These are phyloP conservation scores for Embiotoca jacksoni DNA, from an alignment of 2,113 vertebrate genomes.

Conservation along the genomic window DNA sequence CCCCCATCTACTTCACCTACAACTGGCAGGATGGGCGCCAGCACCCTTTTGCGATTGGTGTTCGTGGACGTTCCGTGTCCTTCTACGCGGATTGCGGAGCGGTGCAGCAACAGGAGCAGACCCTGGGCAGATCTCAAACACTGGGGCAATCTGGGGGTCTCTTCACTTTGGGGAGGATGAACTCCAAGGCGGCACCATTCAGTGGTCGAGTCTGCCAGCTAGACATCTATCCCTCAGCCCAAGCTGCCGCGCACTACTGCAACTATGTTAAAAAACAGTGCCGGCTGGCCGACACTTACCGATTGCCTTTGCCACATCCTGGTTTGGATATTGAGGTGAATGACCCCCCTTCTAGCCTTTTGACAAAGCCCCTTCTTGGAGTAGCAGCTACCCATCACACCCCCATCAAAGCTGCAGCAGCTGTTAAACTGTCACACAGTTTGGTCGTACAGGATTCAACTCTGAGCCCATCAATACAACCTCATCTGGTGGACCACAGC, in stretches of 20 bases:
- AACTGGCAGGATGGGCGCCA: conserved; percentile 89
- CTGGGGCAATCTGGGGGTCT: conserved; percentile 82
- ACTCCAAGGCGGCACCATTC: conserved; percentile 88
- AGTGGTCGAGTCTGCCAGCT: conserved; percentile 93
- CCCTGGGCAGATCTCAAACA: conserved; percentile 80
- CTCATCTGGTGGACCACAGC: conserved; percentile 48
- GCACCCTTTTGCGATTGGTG: conserved; percentile 89
- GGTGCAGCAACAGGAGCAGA: conserved; percentile 84
- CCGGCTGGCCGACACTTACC: conserved; percentile 87
- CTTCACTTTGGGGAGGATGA: conserved; percentile 93
- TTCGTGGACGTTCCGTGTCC: conserved; percentile 86
- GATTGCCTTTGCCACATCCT: conserved; percentile 73
- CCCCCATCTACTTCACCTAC: conserved; percentile 88
- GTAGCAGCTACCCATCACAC: conserved; percentile 40
- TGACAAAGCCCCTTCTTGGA: conserved; percentile 40
- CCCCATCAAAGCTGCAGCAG: conserved; percentile 30
- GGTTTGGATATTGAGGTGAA: conserved; percentile 49
- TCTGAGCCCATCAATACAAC: conserved; percentile 41
- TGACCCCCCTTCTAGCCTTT: conserved; percentile 45
- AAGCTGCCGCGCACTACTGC: conserved; percentile 92
- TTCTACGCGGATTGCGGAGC: conserved; percentile 89
- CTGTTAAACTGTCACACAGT: conserved; percentile 23
- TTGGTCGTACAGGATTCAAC: conserved; percentile 38
- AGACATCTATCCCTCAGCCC: conserved; percentile 91
- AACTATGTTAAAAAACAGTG: conserved; percentile 92